Evolutionary conservation across 2,797 vertebrate species (phyloP).

Genomic region (Melanotaenia boesemani): DNA sequence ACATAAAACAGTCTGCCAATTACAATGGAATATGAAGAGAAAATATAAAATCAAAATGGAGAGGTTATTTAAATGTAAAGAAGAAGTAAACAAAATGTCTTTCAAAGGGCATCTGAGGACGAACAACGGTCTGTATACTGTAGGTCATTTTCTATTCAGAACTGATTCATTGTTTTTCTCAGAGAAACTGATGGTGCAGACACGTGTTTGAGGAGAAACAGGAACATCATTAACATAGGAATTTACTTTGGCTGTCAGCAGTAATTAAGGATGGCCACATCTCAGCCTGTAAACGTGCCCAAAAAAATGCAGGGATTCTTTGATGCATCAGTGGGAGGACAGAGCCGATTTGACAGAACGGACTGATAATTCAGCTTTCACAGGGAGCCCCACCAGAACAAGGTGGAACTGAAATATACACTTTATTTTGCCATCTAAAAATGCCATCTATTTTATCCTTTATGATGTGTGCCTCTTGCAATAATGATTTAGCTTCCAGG

Average conservation of each 20-base stretch:
- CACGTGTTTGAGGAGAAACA: constrained; percentile 26
- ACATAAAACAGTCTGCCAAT: constrained; percentile 54
- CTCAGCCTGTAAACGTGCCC: constrained; percentile 40
- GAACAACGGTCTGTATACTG: not conserved
- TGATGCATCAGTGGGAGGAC: constrained; percentile 42
- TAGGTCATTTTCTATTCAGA: constrained; percentile 20
- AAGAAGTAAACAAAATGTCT: constrained; percentile 42
- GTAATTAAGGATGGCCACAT: constrained; percentile 39
- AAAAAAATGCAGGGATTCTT: constrained; percentile 43
- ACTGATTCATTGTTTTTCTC: constrained; percentile 24
- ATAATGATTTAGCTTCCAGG: not conserved
- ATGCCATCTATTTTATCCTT: not conserved
- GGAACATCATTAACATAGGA: constrained; percentile 36
- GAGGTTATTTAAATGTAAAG: constrained; percentile 27
- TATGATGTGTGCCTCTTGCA: not conserved
- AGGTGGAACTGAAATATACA: constrained; percentile 21
- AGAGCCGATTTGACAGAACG: constrained; percentile 25
- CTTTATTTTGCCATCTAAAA: constrained; percentile 35
- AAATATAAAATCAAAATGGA: constrained; percentile 1
- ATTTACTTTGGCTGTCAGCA: constrained; percentile 42
- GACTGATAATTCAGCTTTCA: constrained; percentile 26
- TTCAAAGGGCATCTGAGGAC: constrained; percentile 9
- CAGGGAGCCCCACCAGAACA: constrained; percentile 33
- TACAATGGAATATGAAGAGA: constrained; percentile 43
- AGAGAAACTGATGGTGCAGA: constrained; percentile 12